Evolutionary conservation across 2,113 vertebrate genomes (phyloP).

Genomic region (Spea bombifrons): DNA sequence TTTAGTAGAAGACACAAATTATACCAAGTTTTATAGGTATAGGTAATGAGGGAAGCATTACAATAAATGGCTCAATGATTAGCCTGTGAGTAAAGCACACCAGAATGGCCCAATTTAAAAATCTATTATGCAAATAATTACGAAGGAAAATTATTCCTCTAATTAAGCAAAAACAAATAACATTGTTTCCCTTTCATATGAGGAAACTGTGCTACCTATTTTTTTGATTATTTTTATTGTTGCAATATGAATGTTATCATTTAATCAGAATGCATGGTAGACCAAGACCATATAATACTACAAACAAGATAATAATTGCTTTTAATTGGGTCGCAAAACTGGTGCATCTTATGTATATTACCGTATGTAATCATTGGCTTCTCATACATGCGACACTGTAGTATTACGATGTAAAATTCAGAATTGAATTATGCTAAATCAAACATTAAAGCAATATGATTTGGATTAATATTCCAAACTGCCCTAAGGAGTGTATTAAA

Average conservation of each 20-base stretch:
- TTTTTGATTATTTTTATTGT: constrained; percentile 21
- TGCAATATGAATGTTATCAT: not conserved
- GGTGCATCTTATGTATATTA: not conserved
- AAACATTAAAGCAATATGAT: too few species aligned
- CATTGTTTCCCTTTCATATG: constrained; percentile 27
- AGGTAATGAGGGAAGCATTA: not conserved
- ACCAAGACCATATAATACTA: not conserved
- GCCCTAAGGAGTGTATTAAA: too few species aligned
- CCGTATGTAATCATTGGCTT: too few species aligned
- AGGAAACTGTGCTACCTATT: constrained; percentile 18
- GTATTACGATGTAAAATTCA: too few species aligned
- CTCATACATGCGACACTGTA: too few species aligned
- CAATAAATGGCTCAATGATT: not conserved
- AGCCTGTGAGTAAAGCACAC: not conserved
- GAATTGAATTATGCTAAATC: too few species aligned
- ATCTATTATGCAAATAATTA: constrained; percentile 5
- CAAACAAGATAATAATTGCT: constrained; percentile 2
- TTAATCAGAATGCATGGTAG: not conserved
- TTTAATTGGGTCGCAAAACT: not conserved
- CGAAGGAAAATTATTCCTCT: constrained; percentile 24
- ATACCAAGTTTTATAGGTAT: not conserved
- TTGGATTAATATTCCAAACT: too few species aligned
- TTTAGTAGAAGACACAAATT: not conserved
- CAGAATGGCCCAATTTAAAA: not conserved
- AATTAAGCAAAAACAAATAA: constrained; percentile 30